phyloP scores from a whole-genome alignment of 2,888 invertebrate species.

The Phania funesta region DNA sequence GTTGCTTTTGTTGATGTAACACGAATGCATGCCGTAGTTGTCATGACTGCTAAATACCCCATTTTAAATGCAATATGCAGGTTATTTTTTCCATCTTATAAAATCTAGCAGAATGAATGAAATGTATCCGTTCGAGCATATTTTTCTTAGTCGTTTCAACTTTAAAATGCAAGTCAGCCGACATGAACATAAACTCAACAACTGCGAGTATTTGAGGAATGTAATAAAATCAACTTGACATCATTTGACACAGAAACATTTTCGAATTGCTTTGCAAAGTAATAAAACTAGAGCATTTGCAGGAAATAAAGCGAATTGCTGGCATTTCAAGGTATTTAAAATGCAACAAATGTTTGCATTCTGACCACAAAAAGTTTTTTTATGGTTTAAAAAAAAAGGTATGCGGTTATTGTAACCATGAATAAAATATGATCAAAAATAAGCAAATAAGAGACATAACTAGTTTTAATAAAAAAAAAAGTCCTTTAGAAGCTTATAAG shows the following conservation, averaged over 20 bases:
- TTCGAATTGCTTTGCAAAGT: constrained; percentile 3
- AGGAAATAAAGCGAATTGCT: neutral
- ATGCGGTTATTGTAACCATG: too few relatives aligned
- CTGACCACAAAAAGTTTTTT: too few relatives aligned
- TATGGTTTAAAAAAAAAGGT: too few relatives aligned
- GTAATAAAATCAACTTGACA: constrained; percentile 41
- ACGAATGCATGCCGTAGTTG: constrained; percentile 32
- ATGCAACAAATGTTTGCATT: neutral
- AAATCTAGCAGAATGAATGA: constrained; percentile 24
- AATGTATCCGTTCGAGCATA: constrained; percentile 10
- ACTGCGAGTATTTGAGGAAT: constrained; percentile 48
- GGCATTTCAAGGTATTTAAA: neutral
- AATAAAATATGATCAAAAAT: too few relatives aligned
- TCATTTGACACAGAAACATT: constrained; percentile 39
- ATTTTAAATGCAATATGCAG: constrained; percentile 40
- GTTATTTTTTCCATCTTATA: neutral
- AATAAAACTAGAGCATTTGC: constrained; percentile 9
- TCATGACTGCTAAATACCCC: constrained; percentile 40
- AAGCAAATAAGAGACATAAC: too few relatives aligned
- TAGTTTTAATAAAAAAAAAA: too few relatives aligned
- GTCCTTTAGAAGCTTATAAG: too few relatives aligned
- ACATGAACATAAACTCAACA: constrained; percentile 19
- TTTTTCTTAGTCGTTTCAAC: constrained; percentile 1
- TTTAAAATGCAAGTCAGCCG: constrained; percentile 5
- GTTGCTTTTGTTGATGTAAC: constrained; percentile 15